Evolutionary conservation across 1,140 invertebrate genomes (phyloP).

Genomic region (Geopemphigus sp.): DNA sequence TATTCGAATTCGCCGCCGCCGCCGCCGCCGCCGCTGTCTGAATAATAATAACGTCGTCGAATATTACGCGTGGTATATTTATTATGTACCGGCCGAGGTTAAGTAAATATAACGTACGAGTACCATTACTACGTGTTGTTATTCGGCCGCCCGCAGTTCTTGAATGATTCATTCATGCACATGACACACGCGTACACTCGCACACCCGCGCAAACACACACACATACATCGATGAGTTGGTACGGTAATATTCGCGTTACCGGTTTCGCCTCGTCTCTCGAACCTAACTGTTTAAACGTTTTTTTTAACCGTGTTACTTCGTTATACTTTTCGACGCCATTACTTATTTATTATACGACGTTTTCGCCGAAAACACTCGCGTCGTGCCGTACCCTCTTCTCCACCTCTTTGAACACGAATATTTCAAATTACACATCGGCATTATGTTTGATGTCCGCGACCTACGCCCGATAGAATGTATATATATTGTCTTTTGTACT

Average conservation of each 20-base stretch:
- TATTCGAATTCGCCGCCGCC: constrained; percentile 14
- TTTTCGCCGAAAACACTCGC: neutral
- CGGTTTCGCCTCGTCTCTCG: constrained; percentile 13
- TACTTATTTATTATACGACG: neutral
- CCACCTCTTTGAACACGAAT: too few species aligned
- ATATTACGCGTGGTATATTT: neutral
- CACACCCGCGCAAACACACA: neutral
- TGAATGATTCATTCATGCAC: constrained; percentile 28
- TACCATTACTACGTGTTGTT: neutral
- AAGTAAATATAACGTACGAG: constrained; percentile 16
- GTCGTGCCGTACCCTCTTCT: too few species aligned
- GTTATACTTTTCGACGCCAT: neutral
- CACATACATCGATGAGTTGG: neutral
- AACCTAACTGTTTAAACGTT: neutral
- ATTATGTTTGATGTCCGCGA: too few species aligned
- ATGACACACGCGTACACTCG: neutral
- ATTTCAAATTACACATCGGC: too few species aligned
- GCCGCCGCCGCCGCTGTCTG: neutral
- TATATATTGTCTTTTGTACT: too few species aligned
- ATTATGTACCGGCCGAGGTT: neutral
- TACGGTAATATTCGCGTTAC: neutral
- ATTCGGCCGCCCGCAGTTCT: neutral
- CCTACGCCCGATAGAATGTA: too few species aligned
- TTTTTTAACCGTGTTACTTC: neutral
- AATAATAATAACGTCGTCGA: constrained; percentile 20